Evolutionary conservation across 30 jellyfish, hydroid and myxozoan species (phyloP), one percentile per base, ranked within the genome.

Genomic region (Rhopilema esculentum): DNA sequence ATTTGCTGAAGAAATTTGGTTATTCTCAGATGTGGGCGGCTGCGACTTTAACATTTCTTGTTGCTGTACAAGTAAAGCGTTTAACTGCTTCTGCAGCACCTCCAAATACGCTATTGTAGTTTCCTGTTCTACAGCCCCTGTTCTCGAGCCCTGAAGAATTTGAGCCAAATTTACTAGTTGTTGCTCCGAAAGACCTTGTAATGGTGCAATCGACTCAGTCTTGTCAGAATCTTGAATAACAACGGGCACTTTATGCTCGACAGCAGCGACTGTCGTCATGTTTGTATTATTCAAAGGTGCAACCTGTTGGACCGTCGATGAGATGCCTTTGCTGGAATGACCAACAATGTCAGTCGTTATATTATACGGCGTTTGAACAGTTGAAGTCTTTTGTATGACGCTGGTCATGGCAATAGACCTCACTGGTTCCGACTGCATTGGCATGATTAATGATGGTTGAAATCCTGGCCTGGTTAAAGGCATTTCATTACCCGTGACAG

Each of bases 61-160:
- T 67, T 91, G 94, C 86, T 82, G 91, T 17, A 40, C 74, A 0
- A 91, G 73, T 16, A 84, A 82, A 1, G 91, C 77, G 70, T 91
- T 83, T 49, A 96, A 62, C 74, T 87, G 96, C 68, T 96, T 98
- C 90, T 96, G 99, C 33, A 96, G 88, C 83, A 73, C 79, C 75
- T 96, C 99, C 64, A 96, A 61, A 79, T 91, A 96, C 18, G 96
- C 92, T 20, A 96, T 72, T 25, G 98, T 83, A 1, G 98, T 96
- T 32, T 96, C 98, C 31, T 93, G 88, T 22, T 91, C 83, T 27
- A 75, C 84, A 22, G 79, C 70, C 4, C 95, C 93, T 0, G 79
- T 63, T 40, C 94, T 71, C 0, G 97, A 73, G 22, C 94, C 90
- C 66, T 88, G 97, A 68, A 96, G 85, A 23, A 96, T 57, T 53